Evolutionary conservation across 2,113 vertebrate genomes (phyloP).

Genomic region (Protobothrops flavoviridis): DNA sequence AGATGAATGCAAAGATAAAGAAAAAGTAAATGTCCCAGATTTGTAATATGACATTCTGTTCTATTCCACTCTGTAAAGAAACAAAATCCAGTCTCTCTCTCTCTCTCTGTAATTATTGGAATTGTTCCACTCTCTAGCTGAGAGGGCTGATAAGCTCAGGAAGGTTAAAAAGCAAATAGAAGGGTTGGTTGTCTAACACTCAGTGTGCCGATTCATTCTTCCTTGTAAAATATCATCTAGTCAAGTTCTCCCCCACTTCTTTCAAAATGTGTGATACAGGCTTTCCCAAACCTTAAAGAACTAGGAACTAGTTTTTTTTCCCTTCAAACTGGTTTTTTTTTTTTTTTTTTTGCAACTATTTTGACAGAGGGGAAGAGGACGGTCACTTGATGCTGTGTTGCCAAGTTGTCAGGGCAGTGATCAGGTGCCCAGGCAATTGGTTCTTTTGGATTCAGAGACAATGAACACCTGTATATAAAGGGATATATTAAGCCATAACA

Average conservation of each 20-base stretch:
- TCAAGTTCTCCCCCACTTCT: background rate
- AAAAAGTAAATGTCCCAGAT: slow-evolving; percentile 27
- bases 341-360: background rate
- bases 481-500: background rate
- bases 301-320: background rate
- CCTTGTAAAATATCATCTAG: slow-evolving; percentile 8
- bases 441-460: background rate
- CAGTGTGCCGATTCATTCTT: slow-evolving; percentile 16
- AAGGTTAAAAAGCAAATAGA: slow-evolving; percentile 28
- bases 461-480: background rate
- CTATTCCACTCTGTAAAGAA: slow-evolving; percentile 18
- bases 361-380: background rate
- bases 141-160: slow-evolving; percentile 9
- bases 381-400: background rate
- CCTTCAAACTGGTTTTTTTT: background rate
- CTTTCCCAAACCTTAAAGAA: background rate
- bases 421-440: background rate
- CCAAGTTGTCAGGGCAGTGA: background rate
- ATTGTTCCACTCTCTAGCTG: background rate
- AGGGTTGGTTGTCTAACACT: slow-evolving; percentile 3
- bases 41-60: background rate
- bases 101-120: slow-evolving; percentile 17
- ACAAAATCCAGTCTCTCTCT: slow-evolving; percentile 17
- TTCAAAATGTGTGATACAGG: background rate
- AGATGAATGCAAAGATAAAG: slow-evolving; percentile 16